phyloP scores from a whole-genome alignment of 2,797 vertebrate genomes.

The Acanthornis magna region DNA sequence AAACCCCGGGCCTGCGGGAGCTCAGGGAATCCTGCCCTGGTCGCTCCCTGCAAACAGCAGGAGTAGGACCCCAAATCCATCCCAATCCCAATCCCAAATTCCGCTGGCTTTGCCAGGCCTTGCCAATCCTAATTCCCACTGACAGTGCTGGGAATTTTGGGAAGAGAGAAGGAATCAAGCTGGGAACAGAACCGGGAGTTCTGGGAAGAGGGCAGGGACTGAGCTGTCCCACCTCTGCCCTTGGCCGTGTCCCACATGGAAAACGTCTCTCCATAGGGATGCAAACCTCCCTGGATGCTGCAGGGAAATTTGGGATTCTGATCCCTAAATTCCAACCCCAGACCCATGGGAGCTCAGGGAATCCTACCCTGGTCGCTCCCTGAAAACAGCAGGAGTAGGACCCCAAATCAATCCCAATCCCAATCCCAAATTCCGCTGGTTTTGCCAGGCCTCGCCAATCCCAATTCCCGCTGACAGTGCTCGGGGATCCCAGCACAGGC shows the following conservation, averaged over 20 bases:
- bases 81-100: background rate
- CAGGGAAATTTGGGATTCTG: background rate
- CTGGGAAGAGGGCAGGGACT: no score
- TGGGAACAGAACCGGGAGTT: no score
- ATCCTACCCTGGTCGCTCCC: no score
- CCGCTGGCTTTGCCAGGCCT: background rate
- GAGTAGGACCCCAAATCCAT: background rate
- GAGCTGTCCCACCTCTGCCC: background rate
- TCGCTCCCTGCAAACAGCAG: background rate
- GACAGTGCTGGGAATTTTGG: background rate
- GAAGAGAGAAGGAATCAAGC: fast-evolving
- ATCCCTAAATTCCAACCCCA: no score
- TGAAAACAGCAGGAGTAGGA: background rate
- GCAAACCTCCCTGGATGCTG: background rate
- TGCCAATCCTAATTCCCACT: background rate
- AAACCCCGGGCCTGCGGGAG: background rate
- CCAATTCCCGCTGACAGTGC: background rate
- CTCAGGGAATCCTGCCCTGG: no score
- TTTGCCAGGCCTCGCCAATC: background rate
- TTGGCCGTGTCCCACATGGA: background rate
- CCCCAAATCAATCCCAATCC: background rate
- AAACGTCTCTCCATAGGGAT: fast-evolving
- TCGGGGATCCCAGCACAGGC: background rate
- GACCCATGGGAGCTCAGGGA: no score
- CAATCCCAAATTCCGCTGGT: background rate